phyloP scores from a whole-genome alignment of 2,113 vertebrate genomes.

The Cynocephalus volans region DNA sequence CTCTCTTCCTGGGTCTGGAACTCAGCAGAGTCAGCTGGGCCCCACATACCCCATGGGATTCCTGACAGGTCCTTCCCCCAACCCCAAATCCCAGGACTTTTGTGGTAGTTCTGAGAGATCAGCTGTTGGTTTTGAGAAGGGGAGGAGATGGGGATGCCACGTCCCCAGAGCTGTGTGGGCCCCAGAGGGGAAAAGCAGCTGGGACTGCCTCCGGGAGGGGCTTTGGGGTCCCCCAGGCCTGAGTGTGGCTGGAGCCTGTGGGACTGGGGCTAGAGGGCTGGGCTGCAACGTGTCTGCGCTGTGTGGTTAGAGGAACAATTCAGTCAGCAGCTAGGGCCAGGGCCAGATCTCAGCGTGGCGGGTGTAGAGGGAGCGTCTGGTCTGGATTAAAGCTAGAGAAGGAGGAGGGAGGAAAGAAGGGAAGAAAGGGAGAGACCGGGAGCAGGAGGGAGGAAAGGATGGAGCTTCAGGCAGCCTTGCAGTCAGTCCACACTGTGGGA shows the following conservation, averaged over 20 bases:
- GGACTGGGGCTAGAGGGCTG: slow-evolving; percentile 6
- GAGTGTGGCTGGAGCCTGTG: slow-evolving; percentile 38
- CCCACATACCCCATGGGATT: not conserved
- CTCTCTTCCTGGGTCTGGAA: slow-evolving; percentile 53
- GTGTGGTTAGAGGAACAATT: slow-evolving; percentile 81
- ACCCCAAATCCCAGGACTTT: slow-evolving; percentile 41
- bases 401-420: slow-evolving; percentile 3
- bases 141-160: not conserved
- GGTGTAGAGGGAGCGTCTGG: slow-evolving; percentile 80
- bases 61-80: slow-evolving; percentile 2
- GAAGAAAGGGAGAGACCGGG: not conserved
- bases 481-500: slow-evolving; percentile 15
- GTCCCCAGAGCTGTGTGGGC: not conserved
- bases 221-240: slow-evolving; percentile 27
- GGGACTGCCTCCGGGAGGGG: slow-evolving; percentile 33
- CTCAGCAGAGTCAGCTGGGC: slow-evolving; percentile 33
- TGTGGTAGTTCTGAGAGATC: slow-evolving; percentile 60
- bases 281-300: slow-evolving; percentile 81
- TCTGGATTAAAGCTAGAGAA: slow-evolving; percentile 80
- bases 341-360: slow-evolving; percentile 82
- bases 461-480: slow-evolving; percentile 23
- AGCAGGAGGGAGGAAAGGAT: slow-evolving; percentile 57
- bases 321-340: slow-evolving; percentile 81
- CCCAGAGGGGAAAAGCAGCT: slow-evolving; percentile 50
- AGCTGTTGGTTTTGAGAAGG: slow-evolving; percentile 59